Evolutionary conservation across 2,113 vertebrate species (phyloP).

Genomic region (Neoarius graeffei): DNA sequence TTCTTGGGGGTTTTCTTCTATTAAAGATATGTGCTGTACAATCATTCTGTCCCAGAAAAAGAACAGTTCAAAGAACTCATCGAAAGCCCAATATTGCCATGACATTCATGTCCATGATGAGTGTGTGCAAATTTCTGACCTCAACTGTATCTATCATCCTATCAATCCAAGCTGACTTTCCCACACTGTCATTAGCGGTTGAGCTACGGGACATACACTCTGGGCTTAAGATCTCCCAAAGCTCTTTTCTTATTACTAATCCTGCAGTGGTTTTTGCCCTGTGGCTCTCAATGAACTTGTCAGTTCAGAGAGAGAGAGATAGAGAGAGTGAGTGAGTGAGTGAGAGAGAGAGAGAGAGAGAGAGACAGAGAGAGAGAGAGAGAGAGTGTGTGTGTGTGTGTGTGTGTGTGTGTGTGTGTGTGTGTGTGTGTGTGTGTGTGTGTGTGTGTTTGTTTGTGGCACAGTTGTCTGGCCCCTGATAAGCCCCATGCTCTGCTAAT

Average conservation of each 20-base stretch:
- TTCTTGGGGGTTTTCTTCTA: too few relatives aligned
- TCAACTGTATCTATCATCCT: not conserved
- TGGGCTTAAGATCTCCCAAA: conserved; percentile 28
- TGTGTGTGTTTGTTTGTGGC: conserved; percentile 37
- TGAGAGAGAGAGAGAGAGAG: too few relatives aligned
- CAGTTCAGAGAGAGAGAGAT: conserved; percentile 12
- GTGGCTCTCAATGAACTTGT: conserved; percentile 58
- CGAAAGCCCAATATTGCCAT: too few relatives aligned
- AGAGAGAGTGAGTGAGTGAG: not conserved
- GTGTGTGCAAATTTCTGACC: too few relatives aligned
- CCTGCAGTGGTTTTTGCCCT: conserved; percentile 43
- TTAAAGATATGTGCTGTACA: too few relatives aligned
- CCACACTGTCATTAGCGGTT: conserved; percentile 52
- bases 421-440: conserved; percentile 8
- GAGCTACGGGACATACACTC: conserved; percentile 33
- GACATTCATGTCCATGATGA: too few relatives aligned
- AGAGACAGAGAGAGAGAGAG: too few relatives aligned
- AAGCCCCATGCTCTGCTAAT: conserved; percentile 58
- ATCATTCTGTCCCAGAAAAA: too few relatives aligned
- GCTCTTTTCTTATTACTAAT: conserved; percentile 38
- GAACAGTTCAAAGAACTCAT: too few relatives aligned
- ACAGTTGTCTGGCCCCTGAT: conserved; percentile 40
- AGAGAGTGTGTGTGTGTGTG: too few relatives aligned
- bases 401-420: too few relatives aligned
- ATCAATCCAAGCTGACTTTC: conserved; percentile 33